Evolutionary conservation across 2,888 invertebrate genomes (phyloP).

Genomic region (Stenurella melanura): DNA sequence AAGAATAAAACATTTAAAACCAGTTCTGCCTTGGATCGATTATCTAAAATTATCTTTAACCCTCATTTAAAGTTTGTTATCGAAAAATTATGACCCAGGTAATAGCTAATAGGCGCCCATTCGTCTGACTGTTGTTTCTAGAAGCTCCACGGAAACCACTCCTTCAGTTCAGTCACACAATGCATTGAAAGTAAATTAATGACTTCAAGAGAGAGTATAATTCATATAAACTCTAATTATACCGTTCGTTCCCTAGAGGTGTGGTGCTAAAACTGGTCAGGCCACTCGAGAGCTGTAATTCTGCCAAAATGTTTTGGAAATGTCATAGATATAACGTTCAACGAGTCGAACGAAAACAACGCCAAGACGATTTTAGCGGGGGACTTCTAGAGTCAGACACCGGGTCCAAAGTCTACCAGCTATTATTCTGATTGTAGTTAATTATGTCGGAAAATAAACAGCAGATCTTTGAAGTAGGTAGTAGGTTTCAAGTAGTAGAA

Average conservation of each 20-base stretch:
- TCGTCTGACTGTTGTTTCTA: too few species aligned
- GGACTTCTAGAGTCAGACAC: neutral
- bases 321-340: neutral
- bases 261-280: neutral
- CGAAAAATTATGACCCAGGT: too few species aligned
- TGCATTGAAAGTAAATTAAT: too few species aligned
- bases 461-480: neutral
- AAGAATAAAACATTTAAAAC: neutral
- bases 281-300: neutral
- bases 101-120: too few species aligned
- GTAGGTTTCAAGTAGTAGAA: too few species aligned
- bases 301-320: slow-evolving; percentile 21
- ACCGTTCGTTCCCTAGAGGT: neutral
- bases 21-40: neutral
- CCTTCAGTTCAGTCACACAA: too few species aligned
- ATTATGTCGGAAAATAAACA: slow-evolving; percentile 14
- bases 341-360: neutral
- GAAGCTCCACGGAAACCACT: too few species aligned
- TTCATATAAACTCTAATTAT: slow-evolving; percentile 6
- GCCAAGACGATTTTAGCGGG: neutral
- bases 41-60: neutral
- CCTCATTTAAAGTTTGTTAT: neutral
- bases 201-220: slow-evolving; percentile 3
- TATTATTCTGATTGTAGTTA: neutral
- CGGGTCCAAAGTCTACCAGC: slow-evolving; percentile 4